Conservation (phyloP, 2,888 invertebrate species). For the Autographa pulchrina region DNA sequence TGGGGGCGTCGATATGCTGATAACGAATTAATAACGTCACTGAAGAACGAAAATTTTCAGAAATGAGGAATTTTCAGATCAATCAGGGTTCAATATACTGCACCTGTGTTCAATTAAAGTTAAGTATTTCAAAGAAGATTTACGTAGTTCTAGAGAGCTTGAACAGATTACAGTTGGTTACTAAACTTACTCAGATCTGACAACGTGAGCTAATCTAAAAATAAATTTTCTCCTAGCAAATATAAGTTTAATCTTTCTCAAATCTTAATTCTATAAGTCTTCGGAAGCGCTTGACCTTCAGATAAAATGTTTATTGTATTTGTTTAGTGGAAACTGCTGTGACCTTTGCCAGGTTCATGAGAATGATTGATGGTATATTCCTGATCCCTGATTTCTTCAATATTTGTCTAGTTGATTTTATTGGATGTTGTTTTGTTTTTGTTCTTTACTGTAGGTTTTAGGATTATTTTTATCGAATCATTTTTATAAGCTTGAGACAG, state of each 20-base stretch:
- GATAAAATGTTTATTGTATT: conserved; percentile 1
- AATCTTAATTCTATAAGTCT: not conserved
- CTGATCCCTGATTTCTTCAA: not conserved
- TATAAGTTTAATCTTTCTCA: not conserved
- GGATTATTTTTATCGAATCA: not conserved
- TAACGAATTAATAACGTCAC: too few relatives aligned
- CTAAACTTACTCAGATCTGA: too few relatives aligned
- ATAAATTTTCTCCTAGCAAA: not conserved
- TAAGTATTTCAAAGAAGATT: too few relatives aligned
- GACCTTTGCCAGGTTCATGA: not conserved
- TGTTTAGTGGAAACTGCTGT: not conserved
- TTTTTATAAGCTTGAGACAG: not conserved
- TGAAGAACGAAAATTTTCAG: too few relatives aligned
- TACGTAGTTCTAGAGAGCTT: too few relatives aligned
- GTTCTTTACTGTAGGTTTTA: not conserved
- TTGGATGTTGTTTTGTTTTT: not conserved
- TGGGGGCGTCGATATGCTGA: too few relatives aligned
- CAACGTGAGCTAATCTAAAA: not conserved
- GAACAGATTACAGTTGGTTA: too few relatives aligned
- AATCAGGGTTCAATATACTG: too few relatives aligned
- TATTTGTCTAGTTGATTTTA: not conserved
- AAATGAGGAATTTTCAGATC: too few relatives aligned
- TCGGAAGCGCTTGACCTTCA: not conserved
- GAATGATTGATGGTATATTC: conserved; percentile 5
- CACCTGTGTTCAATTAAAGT: too few relatives aligned